phyloP scores from a whole-genome alignment of 2,797 vertebrate genomes.

The Phrynocephalus forsythii region DNA sequence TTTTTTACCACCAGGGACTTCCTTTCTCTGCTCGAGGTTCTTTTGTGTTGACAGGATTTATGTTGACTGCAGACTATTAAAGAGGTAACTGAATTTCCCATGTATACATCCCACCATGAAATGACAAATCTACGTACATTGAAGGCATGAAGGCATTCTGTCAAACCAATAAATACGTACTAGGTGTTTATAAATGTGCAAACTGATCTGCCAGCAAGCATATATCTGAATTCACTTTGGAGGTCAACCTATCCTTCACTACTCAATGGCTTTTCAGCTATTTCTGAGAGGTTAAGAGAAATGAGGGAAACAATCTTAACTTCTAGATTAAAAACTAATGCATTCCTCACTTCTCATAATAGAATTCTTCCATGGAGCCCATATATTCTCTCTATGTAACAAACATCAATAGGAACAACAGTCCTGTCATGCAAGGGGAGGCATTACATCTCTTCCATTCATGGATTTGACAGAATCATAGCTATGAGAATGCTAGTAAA shows the following conservation, averaged over 20 bases:
- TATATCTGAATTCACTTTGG: not conserved
- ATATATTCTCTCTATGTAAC: not conserved
- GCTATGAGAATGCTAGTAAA: not conserved
- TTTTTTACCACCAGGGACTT: constrained; percentile 14
- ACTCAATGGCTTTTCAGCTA: not conserved
- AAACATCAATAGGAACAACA: not conserved
- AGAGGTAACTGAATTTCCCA: constrained; percentile 46
- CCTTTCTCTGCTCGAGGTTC: constrained; percentile 3
- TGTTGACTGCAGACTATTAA: constrained; percentile 14
- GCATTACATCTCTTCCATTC: not conserved
- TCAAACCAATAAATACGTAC: constrained; percentile 26
- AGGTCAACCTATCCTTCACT: not conserved
- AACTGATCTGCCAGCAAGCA: not conserved
- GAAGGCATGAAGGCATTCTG: constrained; percentile 46
- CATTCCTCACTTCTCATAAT: not conserved
- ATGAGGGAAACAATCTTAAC: not conserved
- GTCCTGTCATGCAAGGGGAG: not conserved
- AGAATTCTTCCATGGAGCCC: not conserved
- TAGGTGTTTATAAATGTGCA: constrained; percentile 57
- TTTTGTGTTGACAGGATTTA: constrained; percentile 47
- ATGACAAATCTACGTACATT: constrained; percentile 42
- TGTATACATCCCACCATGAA: constrained; percentile 39
- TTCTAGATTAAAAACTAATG: not conserved
- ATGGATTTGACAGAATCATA: not conserved
- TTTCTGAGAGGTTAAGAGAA: not conserved